Conservation (phyloP, 2,113 vertebrate species). For the Oophaga pumilio region DNA sequence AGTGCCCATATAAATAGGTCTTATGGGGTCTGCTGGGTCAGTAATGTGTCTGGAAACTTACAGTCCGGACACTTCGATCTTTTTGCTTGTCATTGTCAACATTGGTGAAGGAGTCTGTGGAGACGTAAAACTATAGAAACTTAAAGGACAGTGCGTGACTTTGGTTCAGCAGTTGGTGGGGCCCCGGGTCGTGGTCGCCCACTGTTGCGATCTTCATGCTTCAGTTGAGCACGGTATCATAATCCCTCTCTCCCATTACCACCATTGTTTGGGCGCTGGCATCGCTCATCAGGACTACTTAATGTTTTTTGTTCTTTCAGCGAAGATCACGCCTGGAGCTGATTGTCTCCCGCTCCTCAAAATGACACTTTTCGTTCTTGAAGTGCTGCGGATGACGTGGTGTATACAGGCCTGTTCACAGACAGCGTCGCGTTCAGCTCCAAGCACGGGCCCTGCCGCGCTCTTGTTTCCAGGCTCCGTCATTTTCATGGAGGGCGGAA, state of each 20-base stretch:
- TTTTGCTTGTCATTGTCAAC: too few relatives aligned
- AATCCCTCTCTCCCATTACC: not conserved
- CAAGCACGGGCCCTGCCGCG: not conserved
- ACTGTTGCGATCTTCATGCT: not conserved
- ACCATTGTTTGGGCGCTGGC: not conserved
- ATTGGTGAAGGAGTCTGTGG: too few relatives aligned
- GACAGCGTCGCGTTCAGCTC: not conserved
- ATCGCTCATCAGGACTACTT: not conserved
- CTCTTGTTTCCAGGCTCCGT: not conserved
- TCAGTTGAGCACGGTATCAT: not conserved
- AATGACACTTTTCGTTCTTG: not conserved
- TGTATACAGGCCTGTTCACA: not conserved
- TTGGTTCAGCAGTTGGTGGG: too few relatives aligned
- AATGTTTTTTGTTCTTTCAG: not conserved
- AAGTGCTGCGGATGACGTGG: not conserved
- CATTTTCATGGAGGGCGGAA: not conserved
- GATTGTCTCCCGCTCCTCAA: not conserved
- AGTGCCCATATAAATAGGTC: too few relatives aligned
- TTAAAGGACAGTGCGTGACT: too few relatives aligned
- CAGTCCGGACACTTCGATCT: too few relatives aligned
- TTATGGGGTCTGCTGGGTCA: too few relatives aligned
- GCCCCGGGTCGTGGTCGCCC: too few relatives aligned
- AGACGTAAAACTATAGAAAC: too few relatives aligned
- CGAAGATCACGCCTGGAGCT: not conserved
- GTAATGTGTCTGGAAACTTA: too few relatives aligned